Conservation (phyloP, 2,888 invertebrate species). For the Ormyrus thymus region DNA sequence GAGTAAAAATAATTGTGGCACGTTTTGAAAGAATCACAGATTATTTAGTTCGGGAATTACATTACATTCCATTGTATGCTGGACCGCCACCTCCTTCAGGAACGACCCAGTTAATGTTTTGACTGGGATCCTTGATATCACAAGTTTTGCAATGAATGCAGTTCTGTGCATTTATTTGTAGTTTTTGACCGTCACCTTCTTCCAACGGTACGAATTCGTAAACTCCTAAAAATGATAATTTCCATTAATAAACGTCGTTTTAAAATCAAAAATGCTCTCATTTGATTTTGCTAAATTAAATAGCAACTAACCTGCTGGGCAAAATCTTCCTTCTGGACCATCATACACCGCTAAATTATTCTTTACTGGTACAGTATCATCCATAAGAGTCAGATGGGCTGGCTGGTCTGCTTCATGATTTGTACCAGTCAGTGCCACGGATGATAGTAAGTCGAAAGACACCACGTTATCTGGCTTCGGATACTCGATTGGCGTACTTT, state of each 20-base stretch:
- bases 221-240: slow-evolving; percentile 82
- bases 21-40: slow-evolving; percentile 12
- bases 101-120: slow-evolving; percentile 99
- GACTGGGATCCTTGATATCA: slow-evolving; percentile 98
- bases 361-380: slow-evolving; percentile 93
- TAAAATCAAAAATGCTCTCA: too few species aligned
- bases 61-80: slow-evolving; percentile 98
- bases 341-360: slow-evolving; percentile 89
- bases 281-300: not conserved
- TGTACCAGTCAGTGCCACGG: slow-evolving; percentile 97
- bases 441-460: slow-evolving; percentile 96
- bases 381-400: slow-evolving; percentile 92
- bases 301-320: slow-evolving; percentile 90
- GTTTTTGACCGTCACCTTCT: slow-evolving; percentile 85
- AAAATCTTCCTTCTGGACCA: slow-evolving; percentile 97
- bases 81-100: slow-evolving; percentile 99
- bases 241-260: not conserved
- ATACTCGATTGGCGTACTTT: slow-evolving; percentile 92
- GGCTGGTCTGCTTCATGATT: slow-evolving; percentile 99
- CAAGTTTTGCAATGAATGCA: slow-evolving; percentile 99
- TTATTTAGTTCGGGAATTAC: not conserved
- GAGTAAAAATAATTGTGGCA: too few species aligned
- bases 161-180: slow-evolving; percentile 99
- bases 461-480: slow-evolving; percentile 97
- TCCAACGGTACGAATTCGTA: slow-evolving; percentile 97